phyloP scores from a whole-genome alignment of 2,797 vertebrate genomes.

The Prunella strophiata region DNA sequence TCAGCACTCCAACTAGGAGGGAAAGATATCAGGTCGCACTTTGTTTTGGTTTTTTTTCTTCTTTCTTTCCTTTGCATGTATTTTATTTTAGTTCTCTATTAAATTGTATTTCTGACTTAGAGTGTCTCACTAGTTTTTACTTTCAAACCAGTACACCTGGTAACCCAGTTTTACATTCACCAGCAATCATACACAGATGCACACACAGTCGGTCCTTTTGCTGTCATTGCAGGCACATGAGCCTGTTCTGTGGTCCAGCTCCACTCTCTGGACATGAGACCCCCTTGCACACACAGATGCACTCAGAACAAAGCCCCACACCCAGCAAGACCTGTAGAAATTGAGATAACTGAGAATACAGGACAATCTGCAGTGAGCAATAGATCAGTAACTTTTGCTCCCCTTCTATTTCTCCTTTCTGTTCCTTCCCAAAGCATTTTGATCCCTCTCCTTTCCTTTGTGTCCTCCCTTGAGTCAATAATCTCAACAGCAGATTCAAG shows the following conservation, averaged over 20 bases:
- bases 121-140: no score
- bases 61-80: no score
- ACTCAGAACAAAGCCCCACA: not conserved
- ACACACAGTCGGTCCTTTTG: not conserved
- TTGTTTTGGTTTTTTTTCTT: no score
- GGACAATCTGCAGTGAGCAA: not conserved
- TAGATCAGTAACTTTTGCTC: accelerated
- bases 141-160: not conserved
- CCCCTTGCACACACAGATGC: not conserved
- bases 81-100: no score
- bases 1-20: no score
- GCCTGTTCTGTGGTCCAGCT: accelerated
- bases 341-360: not conserved
- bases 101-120: no score
- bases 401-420: not conserved
- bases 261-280: not conserved
- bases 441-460: not conserved
- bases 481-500: not conserved
- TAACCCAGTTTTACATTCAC: accelerated
- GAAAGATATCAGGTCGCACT: no score
- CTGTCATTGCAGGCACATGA: not conserved
- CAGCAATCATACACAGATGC: accelerated
- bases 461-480: not conserved
- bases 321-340: not conserved
- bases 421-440: not conserved